Evolutionary conservation across 2,797 vertebrate species (phyloP).

Genomic region (Sebastes alutus): DNA sequence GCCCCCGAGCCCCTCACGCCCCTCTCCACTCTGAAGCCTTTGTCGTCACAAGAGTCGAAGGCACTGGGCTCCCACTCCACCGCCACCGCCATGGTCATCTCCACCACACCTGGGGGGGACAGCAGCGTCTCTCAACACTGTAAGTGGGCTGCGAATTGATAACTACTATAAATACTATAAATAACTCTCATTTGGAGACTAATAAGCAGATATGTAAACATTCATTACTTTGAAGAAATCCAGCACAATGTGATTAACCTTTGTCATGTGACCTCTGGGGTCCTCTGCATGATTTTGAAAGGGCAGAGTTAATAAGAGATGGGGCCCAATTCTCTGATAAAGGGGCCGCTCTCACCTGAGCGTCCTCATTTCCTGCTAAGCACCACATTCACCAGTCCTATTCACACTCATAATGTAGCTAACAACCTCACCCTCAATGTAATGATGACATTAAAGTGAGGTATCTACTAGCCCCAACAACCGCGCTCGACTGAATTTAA

Average conservation of each 20-base stretch:
- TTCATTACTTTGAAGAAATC: neutral
- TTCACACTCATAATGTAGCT: slow-evolving; percentile 25
- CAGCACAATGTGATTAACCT: neutral
- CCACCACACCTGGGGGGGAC: slow-evolving; percentile 84
- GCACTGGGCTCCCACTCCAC: slow-evolving; percentile 62
- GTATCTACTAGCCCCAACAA: slow-evolving; percentile 31
- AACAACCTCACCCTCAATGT: slow-evolving; percentile 27
- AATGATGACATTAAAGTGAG: slow-evolving; percentile 56
- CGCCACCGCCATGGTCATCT: slow-evolving; percentile 64
- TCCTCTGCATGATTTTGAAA: neutral
- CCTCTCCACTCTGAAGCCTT: slow-evolving; percentile 53
- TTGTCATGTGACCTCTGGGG: neutral
- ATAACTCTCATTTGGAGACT: neutral
- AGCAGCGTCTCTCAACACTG: slow-evolving; percentile 94
- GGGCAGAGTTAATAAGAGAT: neutral
- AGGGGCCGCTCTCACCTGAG: slow-evolving; percentile 4
- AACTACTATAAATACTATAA: neutral
- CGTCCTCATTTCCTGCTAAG: slow-evolving; percentile 9
- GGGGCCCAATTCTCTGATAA: neutral
- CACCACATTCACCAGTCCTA: neutral
- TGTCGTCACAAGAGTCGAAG: slow-evolving; percentile 64
- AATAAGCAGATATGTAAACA: neutral
- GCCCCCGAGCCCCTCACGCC: slow-evolving; percentile 49
- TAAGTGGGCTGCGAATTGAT: slow-evolving; percentile 73
- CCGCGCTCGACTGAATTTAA: slow-evolving; percentile 18